phyloP scores from a whole-genome alignment of 2,888 invertebrate species.

The Andrena flavipes region DNA sequence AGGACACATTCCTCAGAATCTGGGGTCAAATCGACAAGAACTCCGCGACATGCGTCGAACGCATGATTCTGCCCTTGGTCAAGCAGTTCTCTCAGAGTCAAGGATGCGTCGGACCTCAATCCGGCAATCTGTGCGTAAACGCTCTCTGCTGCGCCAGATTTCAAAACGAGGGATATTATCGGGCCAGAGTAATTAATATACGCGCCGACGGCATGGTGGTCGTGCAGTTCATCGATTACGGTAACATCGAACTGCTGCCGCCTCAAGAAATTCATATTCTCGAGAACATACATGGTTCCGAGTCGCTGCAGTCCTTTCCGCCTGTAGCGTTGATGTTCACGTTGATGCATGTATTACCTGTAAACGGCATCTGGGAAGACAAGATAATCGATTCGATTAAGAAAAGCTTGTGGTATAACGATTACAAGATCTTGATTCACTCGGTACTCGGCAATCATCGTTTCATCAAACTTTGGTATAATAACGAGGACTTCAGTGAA shows the following conservation, averaged over 20 bases:
- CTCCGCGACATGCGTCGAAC: constrained; percentile 87
- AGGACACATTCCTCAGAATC: constrained; percentile 89
- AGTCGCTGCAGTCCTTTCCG: constrained; percentile 83
- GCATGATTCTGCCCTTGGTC: constrained; percentile 77
- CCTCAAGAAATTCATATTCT: constrained; percentile 87
- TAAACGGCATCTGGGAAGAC: constrained; percentile 86
- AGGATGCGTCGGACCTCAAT: constrained; percentile 76
- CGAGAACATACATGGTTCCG: constrained; percentile 86
- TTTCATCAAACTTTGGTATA: constrained; percentile 74
- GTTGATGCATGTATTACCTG: constrained; percentile 86
- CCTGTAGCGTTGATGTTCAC: constrained; percentile 88
- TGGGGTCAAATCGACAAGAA: constrained; percentile 89
- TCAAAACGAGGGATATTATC: constrained; percentile 88
- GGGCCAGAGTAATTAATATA: constrained; percentile 87
- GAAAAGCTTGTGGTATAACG: constrained; percentile 83
- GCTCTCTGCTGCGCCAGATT: constrained; percentile 89
- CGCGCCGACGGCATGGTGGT: constrained; percentile 86
- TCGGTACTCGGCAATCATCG: constrained; percentile 54
- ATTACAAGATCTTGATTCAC: constrained; percentile 79
- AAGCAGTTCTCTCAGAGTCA: constrained; percentile 85
- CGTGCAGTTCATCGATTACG: constrained; percentile 90
- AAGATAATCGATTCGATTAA: constrained; percentile 84
- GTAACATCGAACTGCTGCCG: constrained; percentile 88
- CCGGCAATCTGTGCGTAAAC: constrained; percentile 84
- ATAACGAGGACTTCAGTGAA: constrained; percentile 73